Percentiles rank a stretch among this genome's conserved stretches.
These are phyloP conservation scores for Mormyrops attenuatus DNA, from an alignment of 2,797 vertebrate genomes.

Conservation along the genomic window DNA sequence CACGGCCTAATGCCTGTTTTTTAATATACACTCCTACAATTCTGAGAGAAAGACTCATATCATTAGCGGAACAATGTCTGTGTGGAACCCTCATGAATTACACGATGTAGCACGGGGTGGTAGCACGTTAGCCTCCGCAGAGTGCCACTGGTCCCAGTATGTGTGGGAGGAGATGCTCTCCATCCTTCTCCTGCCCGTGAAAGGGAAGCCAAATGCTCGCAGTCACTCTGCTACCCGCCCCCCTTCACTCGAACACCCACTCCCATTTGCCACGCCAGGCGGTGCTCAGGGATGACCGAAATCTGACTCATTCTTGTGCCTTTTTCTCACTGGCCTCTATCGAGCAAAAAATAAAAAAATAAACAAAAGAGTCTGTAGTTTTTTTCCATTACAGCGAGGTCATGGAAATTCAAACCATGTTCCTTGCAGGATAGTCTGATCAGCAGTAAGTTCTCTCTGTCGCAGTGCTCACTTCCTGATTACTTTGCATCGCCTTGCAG, in stretches of 20 bases:
- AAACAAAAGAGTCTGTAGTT: background rate
- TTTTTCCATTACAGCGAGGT: background rate
- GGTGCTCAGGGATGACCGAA: slow-evolving; percentile 43
- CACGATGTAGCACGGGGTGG: background rate
- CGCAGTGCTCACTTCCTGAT: background rate
- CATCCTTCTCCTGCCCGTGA: background rate
- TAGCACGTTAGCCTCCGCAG: background rate
- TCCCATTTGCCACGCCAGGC: slow-evolving; percentile 51
- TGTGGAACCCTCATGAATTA: background rate
- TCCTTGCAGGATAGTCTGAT: background rate
- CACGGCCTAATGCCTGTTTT: background rate
- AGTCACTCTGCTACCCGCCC: slow-evolving; percentile 41
- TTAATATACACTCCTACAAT: background rate
- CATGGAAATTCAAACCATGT: background rate
- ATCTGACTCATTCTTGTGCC: slow-evolving; percentile 21
- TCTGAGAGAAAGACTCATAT: background rate
- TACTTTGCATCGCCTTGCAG: background rate
- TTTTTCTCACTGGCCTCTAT: background rate
- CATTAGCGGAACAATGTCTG: background rate
- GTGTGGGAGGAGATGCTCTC: background rate
- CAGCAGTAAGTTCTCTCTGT: background rate
- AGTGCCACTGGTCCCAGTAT: background rate
- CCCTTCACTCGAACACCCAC: slow-evolving; percentile 35
- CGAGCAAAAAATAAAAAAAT: background rate
- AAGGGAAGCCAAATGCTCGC: slow-evolving; percentile 36